These are phyloP conservation scores for Crepidodera aurea DNA, from an alignment of 2,888 invertebrate genomes.

Conservation along the genomic window DNA sequence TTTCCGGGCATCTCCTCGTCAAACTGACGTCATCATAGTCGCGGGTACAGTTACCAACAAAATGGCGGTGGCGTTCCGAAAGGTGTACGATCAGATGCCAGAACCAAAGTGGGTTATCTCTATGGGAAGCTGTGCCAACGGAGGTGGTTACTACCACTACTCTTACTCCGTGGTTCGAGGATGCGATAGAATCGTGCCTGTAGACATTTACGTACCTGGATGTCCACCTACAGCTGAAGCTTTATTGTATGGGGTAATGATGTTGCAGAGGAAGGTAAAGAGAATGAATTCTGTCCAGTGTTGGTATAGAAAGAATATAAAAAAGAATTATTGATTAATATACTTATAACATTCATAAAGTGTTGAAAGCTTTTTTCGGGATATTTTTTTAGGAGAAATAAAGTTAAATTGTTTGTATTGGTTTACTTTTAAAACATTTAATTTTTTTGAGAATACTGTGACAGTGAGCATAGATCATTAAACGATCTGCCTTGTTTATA, in stretches of 20 bases:
- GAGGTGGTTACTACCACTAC: slow-evolving; percentile 81
- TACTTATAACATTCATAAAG: no score
- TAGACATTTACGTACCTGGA: slow-evolving; percentile 91
- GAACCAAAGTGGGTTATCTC: slow-evolving; percentile 78
- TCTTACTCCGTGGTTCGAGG: slow-evolving; percentile 80
- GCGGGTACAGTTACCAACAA: slow-evolving; percentile 72
- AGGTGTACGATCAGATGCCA: slow-evolving; percentile 71
- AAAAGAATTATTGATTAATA: no score
- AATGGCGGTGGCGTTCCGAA: slow-evolving; percentile 73
- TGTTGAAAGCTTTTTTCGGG: no score
- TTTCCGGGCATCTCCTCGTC: slow-evolving; percentile 69
- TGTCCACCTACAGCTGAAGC: slow-evolving; percentile 97
- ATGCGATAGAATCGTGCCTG: slow-evolving; percentile 80
- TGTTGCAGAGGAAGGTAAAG: slow-evolving; percentile 88
- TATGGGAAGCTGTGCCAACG: slow-evolving; percentile 82
- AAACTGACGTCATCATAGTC: slow-evolving; percentile 72
- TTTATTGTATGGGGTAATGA: slow-evolving; percentile 82
- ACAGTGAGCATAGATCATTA: no score
- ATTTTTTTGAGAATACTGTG: no score
- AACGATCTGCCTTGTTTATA: no score
- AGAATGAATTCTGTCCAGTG: slow-evolving; percentile 69
- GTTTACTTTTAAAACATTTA: no score
- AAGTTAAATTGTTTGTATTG: no score
- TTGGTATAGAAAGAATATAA: slow-evolving; percentile 54
- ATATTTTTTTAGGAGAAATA: no score